Conservation (phyloP, 2,888 invertebrate species). For the Eilema sororculum region DNA sequence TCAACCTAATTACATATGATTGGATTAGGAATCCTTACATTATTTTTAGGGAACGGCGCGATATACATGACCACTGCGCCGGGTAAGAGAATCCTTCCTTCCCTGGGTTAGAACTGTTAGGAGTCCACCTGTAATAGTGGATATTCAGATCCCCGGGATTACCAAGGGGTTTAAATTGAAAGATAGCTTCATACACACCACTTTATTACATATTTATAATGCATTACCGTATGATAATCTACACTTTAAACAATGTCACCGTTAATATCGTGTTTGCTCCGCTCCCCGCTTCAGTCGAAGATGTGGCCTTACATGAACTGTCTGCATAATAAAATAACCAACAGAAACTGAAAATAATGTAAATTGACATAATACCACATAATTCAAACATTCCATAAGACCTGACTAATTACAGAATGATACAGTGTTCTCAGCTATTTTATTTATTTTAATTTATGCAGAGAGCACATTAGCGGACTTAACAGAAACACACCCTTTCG, state of each 20-base stretch:
- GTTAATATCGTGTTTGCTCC: too few relatives aligned
- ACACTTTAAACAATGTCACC: too few relatives aligned
- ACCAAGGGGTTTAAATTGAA: too few relatives aligned
- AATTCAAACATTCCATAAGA: not conserved
- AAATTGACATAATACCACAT: not conserved
- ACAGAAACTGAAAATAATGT: not conserved
- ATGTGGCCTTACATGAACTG: not conserved
- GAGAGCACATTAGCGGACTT: not conserved
- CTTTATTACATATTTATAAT: too few relatives aligned
- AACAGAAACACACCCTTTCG: too few relatives aligned
- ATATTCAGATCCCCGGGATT: too few relatives aligned
- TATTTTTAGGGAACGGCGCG: not conserved
- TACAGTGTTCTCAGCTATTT: not conserved
- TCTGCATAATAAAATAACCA: not conserved
- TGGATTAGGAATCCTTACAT: not conserved
- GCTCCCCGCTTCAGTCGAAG: not conserved
- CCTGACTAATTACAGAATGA: not conserved
- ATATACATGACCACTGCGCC: not conserved
- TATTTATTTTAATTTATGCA: constrained; percentile 1
- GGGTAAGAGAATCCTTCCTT: too few relatives aligned
- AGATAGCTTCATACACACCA: too few relatives aligned
- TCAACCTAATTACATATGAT: not conserved
- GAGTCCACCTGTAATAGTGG: too few relatives aligned
- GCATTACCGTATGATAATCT: too few relatives aligned
- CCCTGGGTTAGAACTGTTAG: too few relatives aligned